Percentiles rank a stretch among this genome's conserved stretches.
These are phyloP conservation scores for Carapus acus DNA, from an alignment of 2,797 vertebrate species.

Conservation along the genomic window DNA sequence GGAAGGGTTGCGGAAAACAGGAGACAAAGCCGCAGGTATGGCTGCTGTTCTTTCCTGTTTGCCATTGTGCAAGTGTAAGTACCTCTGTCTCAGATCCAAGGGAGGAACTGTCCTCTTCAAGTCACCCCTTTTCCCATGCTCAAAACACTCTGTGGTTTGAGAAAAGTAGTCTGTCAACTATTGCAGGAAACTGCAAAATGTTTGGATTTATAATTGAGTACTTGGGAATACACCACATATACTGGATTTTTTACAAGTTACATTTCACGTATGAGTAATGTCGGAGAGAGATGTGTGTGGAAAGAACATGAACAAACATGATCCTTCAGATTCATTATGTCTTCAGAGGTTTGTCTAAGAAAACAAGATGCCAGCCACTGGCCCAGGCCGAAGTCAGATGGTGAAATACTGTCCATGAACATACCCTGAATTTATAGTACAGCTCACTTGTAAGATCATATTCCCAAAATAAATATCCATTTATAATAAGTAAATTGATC, in stretches of 20 bases:
- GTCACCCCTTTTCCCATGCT: slow-evolving; percentile 35
- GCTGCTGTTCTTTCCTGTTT: slow-evolving; percentile 56
- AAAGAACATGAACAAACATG: slow-evolving; percentile 26
- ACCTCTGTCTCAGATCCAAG: slow-evolving; percentile 61
- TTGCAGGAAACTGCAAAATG: slow-evolving; percentile 26
- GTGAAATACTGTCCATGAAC: slow-evolving; percentile 36
- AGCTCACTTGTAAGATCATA: slow-evolving; percentile 32
- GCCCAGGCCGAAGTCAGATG: slow-evolving; percentile 24
- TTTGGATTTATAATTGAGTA: slow-evolving; percentile 31
- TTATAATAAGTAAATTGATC: slow-evolving; percentile 29
- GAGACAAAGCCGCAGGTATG: slow-evolving; percentile 42
- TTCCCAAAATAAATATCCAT: slow-evolving; percentile 48
- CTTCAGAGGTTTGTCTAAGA: slow-evolving; percentile 32
- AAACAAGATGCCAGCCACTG: slow-evolving; percentile 40
- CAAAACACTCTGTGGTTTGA: slow-evolving; percentile 27
- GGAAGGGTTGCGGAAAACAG: slow-evolving; percentile 37
- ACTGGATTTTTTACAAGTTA: slow-evolving; percentile 33
- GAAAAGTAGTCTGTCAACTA: slow-evolving; percentile 26
- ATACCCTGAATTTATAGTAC: slow-evolving; percentile 55
- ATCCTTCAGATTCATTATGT: slow-evolving; percentile 15
- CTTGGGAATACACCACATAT: slow-evolving; percentile 39
- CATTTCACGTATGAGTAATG: slow-evolving; percentile 38
- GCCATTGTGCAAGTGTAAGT: slow-evolving; percentile 69
- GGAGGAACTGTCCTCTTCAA: slow-evolving; percentile 48
- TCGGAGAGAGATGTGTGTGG: slow-evolving; percentile 30